phyloP scores from a whole-genome alignment of 2,797 vertebrate genomes.

The Alca torda region DNA sequence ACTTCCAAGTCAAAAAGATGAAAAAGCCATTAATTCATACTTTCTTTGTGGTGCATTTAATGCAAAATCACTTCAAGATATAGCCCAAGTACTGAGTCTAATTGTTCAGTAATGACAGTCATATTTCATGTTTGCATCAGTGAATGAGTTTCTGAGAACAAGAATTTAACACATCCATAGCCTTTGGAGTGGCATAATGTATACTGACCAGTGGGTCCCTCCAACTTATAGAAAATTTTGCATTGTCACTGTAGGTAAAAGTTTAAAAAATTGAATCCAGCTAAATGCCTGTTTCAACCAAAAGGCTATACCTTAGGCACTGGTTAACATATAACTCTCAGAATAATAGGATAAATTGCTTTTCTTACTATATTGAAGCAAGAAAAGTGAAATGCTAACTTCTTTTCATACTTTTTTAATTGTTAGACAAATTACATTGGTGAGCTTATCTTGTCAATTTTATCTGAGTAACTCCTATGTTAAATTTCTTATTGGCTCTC shows the following conservation, averaged over 20 bases:
- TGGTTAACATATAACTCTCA: background rate
- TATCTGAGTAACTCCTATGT: background rate
- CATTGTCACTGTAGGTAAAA: background rate
- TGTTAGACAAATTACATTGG: background rate
- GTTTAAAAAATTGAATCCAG: background rate
- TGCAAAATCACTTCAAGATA: background rate
- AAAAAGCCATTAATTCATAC: background rate
- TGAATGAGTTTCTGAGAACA: background rate
- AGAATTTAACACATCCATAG: background rate
- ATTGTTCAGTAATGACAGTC: background rate
- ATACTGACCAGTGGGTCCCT: background rate
- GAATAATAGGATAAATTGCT: background rate
- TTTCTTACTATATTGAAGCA: background rate
- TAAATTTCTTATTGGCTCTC: slow-evolving; percentile 32
- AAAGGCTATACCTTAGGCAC: background rate
- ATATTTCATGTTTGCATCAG: background rate
- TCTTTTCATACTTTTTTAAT: background rate
- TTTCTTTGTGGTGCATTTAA: background rate
- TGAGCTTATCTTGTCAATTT: background rate
- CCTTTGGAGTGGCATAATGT: rapidly evolving
- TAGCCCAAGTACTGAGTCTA: background rate
- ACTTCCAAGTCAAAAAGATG: background rate
- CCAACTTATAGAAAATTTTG: background rate
- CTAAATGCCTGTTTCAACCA: background rate
- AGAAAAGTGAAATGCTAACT: background rate